Base-by-base conservation (phyloP, 2,797 vertebrate species). In the Picus viridis region DNA sequence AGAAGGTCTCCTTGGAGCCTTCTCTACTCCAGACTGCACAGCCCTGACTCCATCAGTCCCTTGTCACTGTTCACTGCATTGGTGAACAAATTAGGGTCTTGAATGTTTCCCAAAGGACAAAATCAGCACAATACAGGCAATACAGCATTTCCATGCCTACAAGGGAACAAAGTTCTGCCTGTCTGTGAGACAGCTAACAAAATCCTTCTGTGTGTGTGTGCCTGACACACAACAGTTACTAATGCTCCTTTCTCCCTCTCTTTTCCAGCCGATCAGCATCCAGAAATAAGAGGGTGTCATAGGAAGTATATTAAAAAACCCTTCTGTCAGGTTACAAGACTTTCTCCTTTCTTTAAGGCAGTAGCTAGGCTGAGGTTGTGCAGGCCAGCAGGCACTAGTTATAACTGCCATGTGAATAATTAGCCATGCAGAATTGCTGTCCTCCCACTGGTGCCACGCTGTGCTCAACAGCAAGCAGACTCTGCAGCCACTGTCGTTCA, bases 141-240 rank as follows among this genome's bases (percentile, higher is more conserved):
- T 34, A 59, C 26, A 76, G 57, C 59, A 5, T 20, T 32, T 3
- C 7, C 51, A 3, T 0, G 0, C 26, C 61, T 73, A 24, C 27
- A 27, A 12, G 32, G 8, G 68, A 88, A 32, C 13, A 24, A 59
- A 77, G 24, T 64, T 86, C 27, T 80, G 27, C 22, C 20, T 74
- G 29, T 19, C 34, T 22, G 8, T 20, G 41, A 76, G 57, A n/a
- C 45, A 71, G 16, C 7, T 5, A n/a, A 79, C 34, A 67, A 53
- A 78, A 69, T 4, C 3, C 2, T 3, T 34, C 49, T 57, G 3
- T 19, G 2, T 19, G 24, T 51, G 9, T 17, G 29, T 12, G 19
- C 41, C 41, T 43, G 41, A 43, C 20, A 45, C 26, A 30, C 3
- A 26, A 20, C 7, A 32, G 10, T 59, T 83, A 43, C 51, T 77